These are phyloP conservation scores for Scolopax mira DNA, from an alignment of 2,113 vertebrate genomes.

Conservation along the genomic window DNA sequence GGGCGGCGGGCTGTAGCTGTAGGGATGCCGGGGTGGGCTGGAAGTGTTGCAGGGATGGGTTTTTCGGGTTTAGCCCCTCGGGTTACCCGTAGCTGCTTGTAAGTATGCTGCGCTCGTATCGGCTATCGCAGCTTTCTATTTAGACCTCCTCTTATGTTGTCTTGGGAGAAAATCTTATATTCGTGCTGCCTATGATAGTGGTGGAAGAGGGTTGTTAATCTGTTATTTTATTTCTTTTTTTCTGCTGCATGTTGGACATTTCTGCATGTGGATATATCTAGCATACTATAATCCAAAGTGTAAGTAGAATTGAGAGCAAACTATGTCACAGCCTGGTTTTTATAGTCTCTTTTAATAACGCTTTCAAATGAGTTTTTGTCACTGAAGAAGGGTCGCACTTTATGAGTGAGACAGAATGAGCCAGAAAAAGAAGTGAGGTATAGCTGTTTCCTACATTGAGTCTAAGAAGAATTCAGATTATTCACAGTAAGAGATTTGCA, in stretches of 20 bases:
- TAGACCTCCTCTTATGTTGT: background rate
- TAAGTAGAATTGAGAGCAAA: background rate
- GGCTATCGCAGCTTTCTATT: background rate
- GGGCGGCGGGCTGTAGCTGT: background rate
- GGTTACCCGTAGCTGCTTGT: background rate
- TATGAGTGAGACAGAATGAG: background rate
- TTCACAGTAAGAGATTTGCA: background rate
- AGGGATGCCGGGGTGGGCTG: background rate
- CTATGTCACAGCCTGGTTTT: background rate
- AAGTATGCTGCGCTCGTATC: background rate
- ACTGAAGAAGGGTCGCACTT: background rate
- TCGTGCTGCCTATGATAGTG: background rate
- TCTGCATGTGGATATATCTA: background rate
- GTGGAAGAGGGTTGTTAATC: background rate
- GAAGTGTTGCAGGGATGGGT: background rate
- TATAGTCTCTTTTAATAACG: background rate
- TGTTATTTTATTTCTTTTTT: background rate
- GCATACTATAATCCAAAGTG: background rate
- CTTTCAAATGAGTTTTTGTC: background rate
- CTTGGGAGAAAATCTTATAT: background rate
- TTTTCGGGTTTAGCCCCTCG: background rate
- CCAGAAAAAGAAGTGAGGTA: background rate
- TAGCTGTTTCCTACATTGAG: background rate
- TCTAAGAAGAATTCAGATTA: background rate
- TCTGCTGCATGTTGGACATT: background rate